Base-by-base conservation (phyloP, 1,140 invertebrate genomes). In the Bombus ignitus region DNA sequence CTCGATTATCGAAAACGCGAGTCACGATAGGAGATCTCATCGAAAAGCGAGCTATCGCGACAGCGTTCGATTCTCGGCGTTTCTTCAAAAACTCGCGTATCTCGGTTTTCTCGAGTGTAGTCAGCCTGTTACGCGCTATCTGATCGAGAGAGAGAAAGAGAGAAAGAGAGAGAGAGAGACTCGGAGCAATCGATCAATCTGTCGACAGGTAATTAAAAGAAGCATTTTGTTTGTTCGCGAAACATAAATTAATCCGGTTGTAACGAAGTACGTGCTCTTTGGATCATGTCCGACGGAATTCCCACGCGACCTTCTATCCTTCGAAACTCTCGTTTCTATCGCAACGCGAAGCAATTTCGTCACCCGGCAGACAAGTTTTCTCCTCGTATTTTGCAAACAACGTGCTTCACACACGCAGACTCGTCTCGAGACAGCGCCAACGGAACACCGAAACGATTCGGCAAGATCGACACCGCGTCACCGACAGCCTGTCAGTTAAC, bases 131-230 rank as follows among this genome's bases (percentile, higher is more conserved):
- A 53, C 18, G 47, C 47, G 47, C 70, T 89, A 88, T 90, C 89
- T 80, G 87, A 89, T 90, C 65, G 65, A 71, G 44, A 22, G 5
- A 35, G 9, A 68, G 32, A 68, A 4, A 35, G 3, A 68, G 65
- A 68, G 65, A 66, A 2, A 66, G 15, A 15, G 28, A 9, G 66
- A 8, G 22, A 70, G 35, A 70, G 35, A 72, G 22, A 72, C 44
- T 53, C 22, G 28, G 83, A 37, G 78, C 82, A 80, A 91, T 91
- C 90, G 78, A 90, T 91, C 90, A 90, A 87, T 88, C 90, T 90
- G 89, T 91, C 90, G 90, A 74, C 89, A 57, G 73, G 76, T 87
- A 90, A 90, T 91, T 91, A 89, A 90, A 87, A 87, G 70, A 78
- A 78, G 79, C 79, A 90, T 65, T 79, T 90, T 89, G 90, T 90